These are phyloP conservation scores for Gymnoscopelus microlampas DNA, from an alignment of 2,797 vertebrate genomes.

Conservation along the genomic window DNA sequence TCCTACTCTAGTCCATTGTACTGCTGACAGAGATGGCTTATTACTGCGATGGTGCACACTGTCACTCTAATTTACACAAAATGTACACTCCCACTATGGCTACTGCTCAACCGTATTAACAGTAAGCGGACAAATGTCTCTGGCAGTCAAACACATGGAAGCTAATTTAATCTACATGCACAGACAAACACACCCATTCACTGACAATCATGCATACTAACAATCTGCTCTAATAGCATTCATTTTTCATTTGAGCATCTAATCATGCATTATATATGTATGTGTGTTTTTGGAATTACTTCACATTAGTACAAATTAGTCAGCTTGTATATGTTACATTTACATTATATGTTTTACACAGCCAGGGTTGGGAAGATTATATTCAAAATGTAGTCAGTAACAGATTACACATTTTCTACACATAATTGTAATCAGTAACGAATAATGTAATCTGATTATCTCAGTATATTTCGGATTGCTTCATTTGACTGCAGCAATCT, in stretches of 20 bases:
- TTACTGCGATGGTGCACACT: constrained; percentile 70
- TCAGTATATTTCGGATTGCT: too few relatives aligned
- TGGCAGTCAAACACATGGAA: constrained; percentile 54
- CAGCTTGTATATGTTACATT: constrained; percentile 3
- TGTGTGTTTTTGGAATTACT: constrained; percentile 12
- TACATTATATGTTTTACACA: too few relatives aligned
- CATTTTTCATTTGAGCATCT: constrained; percentile 48
- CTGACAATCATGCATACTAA: constrained; percentile 55
- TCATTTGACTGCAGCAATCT: too few relatives aligned
- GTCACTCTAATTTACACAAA: constrained; percentile 76
- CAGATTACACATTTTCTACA: too few relatives aligned
- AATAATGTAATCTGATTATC: too few relatives aligned
- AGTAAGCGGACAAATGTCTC: constrained; percentile 49
- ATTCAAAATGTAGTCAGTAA: too few relatives aligned
- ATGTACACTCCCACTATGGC: constrained; percentile 51
- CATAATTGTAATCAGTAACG: too few relatives aligned
- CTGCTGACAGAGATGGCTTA: constrained; percentile 65
- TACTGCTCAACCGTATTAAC: constrained; percentile 66
- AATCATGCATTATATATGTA: constrained; percentile 48
- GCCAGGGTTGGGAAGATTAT: too few relatives aligned
- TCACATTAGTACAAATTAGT: constrained; percentile 22
- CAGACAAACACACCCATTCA: constrained; percentile 55
- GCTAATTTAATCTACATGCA: constrained; percentile 62
- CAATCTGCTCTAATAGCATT: constrained; percentile 49
- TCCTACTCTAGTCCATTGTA: constrained; percentile 29